Conservation (phyloP, 2,113 vertebrate species). For the Mesembrinibis cayennensis region DNA sequence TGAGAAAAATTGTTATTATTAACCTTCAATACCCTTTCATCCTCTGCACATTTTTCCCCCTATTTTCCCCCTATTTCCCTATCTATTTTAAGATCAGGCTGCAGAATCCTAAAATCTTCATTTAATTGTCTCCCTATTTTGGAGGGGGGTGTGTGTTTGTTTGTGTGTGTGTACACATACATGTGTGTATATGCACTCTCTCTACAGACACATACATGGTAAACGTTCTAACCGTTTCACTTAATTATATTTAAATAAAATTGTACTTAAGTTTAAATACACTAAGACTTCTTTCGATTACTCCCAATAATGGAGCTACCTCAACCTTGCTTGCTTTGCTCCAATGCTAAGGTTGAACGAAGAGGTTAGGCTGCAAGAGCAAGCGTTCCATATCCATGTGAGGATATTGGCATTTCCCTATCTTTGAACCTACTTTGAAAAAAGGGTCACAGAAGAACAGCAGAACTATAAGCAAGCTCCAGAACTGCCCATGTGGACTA, state of each 20-base stretch:
- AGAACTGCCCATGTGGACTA: neutral
- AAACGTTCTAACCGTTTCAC: neutral
- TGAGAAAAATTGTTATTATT: neutral
- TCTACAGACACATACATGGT: neutral
- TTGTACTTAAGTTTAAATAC: neutral
- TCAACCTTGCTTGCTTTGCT: neutral
- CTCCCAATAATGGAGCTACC: neutral
- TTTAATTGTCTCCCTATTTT: neutral
- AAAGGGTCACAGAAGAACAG: neutral
- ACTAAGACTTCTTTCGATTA: neutral
- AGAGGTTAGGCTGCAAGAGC: neutral
- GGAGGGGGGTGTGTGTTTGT: too few relatives aligned
- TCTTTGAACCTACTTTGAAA: neutral
- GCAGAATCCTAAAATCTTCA: neutral
- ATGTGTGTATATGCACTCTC: accelerated
- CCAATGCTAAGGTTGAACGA: neutral
- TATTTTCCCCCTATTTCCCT: too few relatives aligned
- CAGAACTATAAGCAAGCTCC: neutral
- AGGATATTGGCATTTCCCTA: neutral
- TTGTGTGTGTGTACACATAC: neutral
- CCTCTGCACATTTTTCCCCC: neutral
- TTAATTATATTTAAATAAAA: neutral
- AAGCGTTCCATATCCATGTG: accelerated
- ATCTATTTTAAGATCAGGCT: neutral
- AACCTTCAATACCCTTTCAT: neutral